Conservation (phyloP, 2,113 vertebrate genomes). For the Dinomys branickii region DNA sequence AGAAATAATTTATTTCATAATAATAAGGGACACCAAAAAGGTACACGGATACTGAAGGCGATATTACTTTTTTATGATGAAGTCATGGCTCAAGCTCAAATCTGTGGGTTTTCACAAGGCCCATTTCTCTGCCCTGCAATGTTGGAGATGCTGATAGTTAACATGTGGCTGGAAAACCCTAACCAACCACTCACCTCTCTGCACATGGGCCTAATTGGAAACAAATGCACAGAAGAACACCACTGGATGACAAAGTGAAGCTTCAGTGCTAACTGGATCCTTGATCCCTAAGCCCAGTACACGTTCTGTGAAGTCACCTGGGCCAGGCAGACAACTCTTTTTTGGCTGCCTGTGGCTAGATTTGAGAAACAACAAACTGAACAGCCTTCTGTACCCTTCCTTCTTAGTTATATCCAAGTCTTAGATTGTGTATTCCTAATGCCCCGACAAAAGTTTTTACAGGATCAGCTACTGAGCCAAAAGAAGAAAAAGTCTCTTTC, state of each 20-base stretch:
- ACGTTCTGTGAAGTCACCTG: neutral
- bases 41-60: neutral
- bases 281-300: neutral
- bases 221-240: neutral
- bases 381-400: neutral
- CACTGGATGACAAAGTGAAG: neutral
- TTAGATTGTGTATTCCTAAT: neutral
- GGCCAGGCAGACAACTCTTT: neutral
- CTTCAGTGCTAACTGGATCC: neutral
- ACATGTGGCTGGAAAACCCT: neutral
- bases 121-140: neutral
- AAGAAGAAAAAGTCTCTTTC: neutral
- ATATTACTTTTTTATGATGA: neutral
- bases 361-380: neutral
- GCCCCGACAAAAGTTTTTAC: neutral
- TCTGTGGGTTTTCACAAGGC: neutral
- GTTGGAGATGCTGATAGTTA: neutral
- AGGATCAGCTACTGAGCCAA: neutral
- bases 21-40: neutral
- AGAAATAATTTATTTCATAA: neutral
- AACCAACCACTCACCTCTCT: neutral
- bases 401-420: neutral
- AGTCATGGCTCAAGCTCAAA: neutral
- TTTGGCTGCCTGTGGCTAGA: neutral
- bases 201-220: neutral